Conservation (phyloP, 2,888 invertebrate genomes). For the Caenorhabditis drosophilae region DNA sequence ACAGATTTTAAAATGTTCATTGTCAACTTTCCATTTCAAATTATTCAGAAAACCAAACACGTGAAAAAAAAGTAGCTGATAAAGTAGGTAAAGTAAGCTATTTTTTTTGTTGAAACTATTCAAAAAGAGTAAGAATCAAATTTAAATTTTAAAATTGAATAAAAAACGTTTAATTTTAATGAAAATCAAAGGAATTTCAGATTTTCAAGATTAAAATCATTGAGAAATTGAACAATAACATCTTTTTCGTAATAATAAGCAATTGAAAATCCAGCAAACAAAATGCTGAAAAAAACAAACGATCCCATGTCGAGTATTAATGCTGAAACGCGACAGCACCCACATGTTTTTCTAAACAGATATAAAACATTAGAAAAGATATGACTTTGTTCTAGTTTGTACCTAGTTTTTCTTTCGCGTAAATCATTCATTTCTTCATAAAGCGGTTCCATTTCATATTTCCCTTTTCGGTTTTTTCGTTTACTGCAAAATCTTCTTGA, state of each 20-base stretch:
- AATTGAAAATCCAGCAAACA: conserved; percentile 21
- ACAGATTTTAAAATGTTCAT: too few relatives aligned
- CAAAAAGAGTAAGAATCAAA: too few relatives aligned
- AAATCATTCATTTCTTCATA: conserved; percentile 61
- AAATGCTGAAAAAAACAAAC: conserved; percentile 29
- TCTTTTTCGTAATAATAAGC: not conserved
- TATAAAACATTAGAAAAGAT: too few relatives aligned
- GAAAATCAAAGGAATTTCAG: not conserved
- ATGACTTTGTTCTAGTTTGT: too few relatives aligned
- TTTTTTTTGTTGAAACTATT: too few relatives aligned
- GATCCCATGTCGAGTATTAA: conserved; percentile 41
- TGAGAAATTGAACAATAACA: not conserved
- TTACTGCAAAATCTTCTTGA: conserved; percentile 25
- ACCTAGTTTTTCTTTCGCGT: conserved; percentile 43
- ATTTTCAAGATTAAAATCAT: not conserved
- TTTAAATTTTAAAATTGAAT: too few relatives aligned
- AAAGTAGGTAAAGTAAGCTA: too few relatives aligned
- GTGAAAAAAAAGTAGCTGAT: too few relatives aligned
- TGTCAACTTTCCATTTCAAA: too few relatives aligned
- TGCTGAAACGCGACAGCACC: conserved; percentile 47
- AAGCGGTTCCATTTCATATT: conserved; percentile 54
- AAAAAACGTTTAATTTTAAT: too few relatives aligned
- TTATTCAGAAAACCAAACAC: too few relatives aligned
- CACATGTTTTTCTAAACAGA: conserved; percentile 46
- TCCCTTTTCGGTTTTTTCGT: conserved; percentile 17